A percentile compares a stretch with the other conserved stretches of the same genome.
phyloP scores from a whole-genome alignment of 92 coral and sea anemone species.

The Phymanthus crucifer region DNA sequence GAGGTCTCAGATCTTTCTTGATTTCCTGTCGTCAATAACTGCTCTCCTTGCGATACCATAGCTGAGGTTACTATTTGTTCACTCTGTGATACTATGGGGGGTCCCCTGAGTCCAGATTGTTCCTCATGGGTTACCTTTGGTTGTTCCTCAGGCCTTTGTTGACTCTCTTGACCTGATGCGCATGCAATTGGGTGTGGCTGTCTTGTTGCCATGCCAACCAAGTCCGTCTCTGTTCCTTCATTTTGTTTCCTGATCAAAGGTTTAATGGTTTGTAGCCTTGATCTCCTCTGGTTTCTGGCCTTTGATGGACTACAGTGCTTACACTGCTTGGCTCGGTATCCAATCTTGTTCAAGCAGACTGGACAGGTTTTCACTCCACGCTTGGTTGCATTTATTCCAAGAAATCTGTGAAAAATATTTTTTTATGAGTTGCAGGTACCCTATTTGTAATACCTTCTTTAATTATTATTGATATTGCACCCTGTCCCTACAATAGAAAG shows the following conservation, averaged over 20 bases:
- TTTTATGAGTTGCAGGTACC: not conserved
- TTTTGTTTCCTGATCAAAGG: constrained; percentile 7
- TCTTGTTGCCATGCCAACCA: not conserved
- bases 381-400: constrained; percentile 87
- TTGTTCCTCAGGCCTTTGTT: not conserved
- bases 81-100: not conserved
- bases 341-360: constrained; percentile 79
- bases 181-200: not conserved
- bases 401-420: constrained; percentile 46
- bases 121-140: not conserved
- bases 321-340: constrained; percentile 90
- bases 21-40: not conserved
- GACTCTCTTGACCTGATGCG: not conserved
- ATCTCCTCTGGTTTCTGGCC: constrained; percentile 42
- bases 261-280: constrained; percentile 5
- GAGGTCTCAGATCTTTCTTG: not conserved
- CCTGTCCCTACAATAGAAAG: no score
- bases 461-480: no score
- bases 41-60: constrained; percentile 1
- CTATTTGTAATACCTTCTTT: no score
- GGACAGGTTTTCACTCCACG: constrained; percentile 96
- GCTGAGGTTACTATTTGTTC: not conserved
- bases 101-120: not conserved
- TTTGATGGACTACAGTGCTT: constrained; percentile 82
- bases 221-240: not conserved